A percentile compares a stretch with the other conserved stretches of the same genome.
phyloP scores from a whole-genome alignment of 2,797 vertebrate species.

The Steatocranus sp. region DNA sequence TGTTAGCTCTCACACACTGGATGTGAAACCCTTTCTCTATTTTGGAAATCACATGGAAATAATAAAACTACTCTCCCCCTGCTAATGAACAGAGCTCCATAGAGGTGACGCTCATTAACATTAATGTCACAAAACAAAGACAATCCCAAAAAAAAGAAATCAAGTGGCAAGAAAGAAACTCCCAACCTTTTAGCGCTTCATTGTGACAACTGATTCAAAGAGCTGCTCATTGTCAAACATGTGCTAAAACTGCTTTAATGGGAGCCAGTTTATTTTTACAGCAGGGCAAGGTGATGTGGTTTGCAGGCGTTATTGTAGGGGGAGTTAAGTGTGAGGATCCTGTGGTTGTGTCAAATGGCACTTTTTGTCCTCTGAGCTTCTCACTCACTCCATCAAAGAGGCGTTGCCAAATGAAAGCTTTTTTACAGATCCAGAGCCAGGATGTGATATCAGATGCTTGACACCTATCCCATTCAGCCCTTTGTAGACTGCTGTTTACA shows the following conservation, averaged over 20 bases:
- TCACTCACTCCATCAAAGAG: slow-evolving; percentile 5
- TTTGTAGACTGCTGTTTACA: neutral
- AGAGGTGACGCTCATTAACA: neutral
- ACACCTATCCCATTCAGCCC: neutral
- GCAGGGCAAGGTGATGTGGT: neutral
- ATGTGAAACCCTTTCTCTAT: neutral
- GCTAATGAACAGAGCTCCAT: neutral
- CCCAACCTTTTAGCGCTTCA: neutral
- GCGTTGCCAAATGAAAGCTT: slow-evolving; percentile 13
- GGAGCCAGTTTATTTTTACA: neutral
- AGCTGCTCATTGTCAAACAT: neutral
- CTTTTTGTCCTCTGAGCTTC: neutral
- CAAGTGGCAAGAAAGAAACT: neutral
- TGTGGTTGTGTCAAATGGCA: neutral
- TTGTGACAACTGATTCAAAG: neutral
- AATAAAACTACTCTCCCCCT: neutral
- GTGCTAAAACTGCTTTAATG: neutral
- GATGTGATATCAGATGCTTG: neutral
- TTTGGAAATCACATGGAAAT: neutral
- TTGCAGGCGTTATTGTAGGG: neutral
- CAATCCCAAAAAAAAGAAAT: neutral
- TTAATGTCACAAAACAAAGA: neutral
- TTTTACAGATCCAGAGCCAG: neutral
- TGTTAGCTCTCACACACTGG: neutral
- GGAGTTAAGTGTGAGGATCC: neutral